These are phyloP conservation scores for Astatoreochromis straeleni DNA, from an alignment of 2,113 vertebrate species.

Conservation along the genomic window DNA sequence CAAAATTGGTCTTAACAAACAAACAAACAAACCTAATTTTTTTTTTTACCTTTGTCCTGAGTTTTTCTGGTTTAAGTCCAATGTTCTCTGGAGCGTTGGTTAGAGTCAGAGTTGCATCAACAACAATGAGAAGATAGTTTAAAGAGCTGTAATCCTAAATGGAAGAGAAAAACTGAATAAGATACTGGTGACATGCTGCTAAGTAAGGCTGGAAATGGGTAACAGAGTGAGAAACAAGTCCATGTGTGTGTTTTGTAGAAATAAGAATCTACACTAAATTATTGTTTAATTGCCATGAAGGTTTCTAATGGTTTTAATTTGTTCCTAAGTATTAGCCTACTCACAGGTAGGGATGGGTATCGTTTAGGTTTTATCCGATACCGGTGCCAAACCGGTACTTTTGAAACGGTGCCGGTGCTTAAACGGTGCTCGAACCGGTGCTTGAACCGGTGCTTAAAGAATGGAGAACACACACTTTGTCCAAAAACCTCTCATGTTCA, in stretches of 20 bases:
- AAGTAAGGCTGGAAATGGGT: neutral
- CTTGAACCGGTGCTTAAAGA: too few species aligned
- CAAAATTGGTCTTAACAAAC: neutral
- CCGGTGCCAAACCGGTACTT: too few species aligned
- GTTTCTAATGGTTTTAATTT: neutral
- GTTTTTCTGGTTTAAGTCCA: conserved; percentile 67
- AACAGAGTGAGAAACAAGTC: neutral
- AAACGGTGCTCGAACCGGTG: too few species aligned
- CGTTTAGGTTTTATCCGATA: too few species aligned
- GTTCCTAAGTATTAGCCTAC: too few species aligned
- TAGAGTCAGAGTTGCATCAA: conserved; percentile 78
- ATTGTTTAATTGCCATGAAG: neutral
- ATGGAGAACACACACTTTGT: too few species aligned
- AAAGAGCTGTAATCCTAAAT: conserved; percentile 84
- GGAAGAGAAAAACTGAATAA: neutral
- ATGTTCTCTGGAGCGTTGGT: conserved; percentile 77
- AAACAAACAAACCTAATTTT: neutral
- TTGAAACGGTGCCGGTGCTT: too few species aligned
- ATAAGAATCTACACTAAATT: neutral
- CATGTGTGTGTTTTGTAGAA: neutral
- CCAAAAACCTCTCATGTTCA: too few species aligned
- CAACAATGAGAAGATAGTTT: conserved; percentile 82
- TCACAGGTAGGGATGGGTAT: neutral
- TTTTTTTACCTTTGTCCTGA: conserved; percentile 73
- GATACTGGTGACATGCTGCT: neutral